Evolutionary conservation across 1,140 invertebrate genomes (phyloP).

Genomic region (Zaprionus gabonicus): DNA sequence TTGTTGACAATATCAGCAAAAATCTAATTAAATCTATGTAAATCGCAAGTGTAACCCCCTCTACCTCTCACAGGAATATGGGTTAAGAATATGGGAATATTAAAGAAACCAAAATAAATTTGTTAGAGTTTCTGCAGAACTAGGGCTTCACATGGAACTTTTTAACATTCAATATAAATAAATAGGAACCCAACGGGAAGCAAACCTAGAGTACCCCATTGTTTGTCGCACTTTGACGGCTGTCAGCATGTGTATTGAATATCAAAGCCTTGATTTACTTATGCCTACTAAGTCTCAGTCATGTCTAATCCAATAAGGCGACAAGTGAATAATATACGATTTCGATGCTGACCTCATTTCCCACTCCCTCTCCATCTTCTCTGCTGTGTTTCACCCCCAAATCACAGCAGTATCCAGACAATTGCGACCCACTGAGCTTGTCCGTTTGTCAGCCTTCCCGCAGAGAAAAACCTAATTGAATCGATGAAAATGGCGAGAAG

Average conservation of each 20-base stretch:
- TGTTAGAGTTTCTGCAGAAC: not conserved
- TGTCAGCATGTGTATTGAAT: conserved; percentile 5
- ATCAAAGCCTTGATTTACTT: not conserved
- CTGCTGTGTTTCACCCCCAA: not conserved
- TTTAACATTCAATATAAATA: too few species aligned
- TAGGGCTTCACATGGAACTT: too few species aligned
- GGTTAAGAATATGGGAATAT: not conserved
- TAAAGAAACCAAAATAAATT: not conserved
- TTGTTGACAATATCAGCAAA: conserved; percentile 35
- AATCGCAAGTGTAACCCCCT: conserved; percentile 23
- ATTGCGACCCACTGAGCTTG: conserved; percentile 14
- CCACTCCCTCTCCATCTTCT: not conserved
- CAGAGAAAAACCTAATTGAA: conserved; percentile 16
- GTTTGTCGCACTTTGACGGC: not conserved
- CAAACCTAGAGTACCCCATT: not conserved
- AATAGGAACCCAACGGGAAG: too few species aligned
- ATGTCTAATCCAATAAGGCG: conserved; percentile 28
- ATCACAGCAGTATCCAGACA: not conserved
- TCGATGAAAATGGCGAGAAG: not conserved
- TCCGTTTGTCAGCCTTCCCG: not conserved
- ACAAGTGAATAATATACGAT: conserved; percentile 18
- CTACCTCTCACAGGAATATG: not conserved
- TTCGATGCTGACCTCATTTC: conserved; percentile 34
- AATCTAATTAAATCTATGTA: conserved; percentile 63
- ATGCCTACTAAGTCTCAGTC: not conserved